Evolutionary conservation across 2,113 vertebrate species (phyloP).

Genomic region (Climacteris rufus): DNA sequence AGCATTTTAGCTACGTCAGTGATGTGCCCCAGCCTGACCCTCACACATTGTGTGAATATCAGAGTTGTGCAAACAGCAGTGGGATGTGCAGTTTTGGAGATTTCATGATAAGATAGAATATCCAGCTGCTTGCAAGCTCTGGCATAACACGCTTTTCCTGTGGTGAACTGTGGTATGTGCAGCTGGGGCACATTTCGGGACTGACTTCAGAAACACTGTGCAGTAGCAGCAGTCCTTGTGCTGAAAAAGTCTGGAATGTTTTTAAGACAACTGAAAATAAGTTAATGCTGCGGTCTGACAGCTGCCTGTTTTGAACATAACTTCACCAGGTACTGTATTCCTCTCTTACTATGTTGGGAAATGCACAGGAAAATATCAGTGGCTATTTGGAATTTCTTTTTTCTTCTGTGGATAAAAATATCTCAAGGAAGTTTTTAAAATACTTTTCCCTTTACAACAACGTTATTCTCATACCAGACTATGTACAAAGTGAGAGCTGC

Average conservation of each 20-base stretch:
- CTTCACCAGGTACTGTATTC: constrained; percentile 36
- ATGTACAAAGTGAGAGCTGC: background rate
- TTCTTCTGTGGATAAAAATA: background rate
- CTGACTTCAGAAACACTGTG: background rate
- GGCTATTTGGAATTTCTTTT: background rate
- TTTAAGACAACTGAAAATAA: background rate
- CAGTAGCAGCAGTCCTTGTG: background rate
- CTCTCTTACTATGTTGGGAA: background rate
- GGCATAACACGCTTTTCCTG: background rate
- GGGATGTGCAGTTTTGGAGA: background rate
- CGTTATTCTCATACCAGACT: background rate
- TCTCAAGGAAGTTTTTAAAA: background rate
- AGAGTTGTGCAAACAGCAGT: background rate
- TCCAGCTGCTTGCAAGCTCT: background rate
- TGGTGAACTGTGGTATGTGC: background rate
- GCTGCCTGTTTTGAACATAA: background rate
- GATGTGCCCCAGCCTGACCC: background rate
- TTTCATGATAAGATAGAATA: background rate
- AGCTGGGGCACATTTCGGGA: background rate
- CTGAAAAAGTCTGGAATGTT: background rate
- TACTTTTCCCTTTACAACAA: background rate
- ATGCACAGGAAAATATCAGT: background rate
- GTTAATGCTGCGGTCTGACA: background rate
- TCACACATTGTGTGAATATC: background rate
- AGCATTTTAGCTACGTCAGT: background rate